These are phyloP conservation scores for Silurus lanzhouensis DNA, from an alignment of 2,797 vertebrate genomes.

Conservation along the genomic window DNA sequence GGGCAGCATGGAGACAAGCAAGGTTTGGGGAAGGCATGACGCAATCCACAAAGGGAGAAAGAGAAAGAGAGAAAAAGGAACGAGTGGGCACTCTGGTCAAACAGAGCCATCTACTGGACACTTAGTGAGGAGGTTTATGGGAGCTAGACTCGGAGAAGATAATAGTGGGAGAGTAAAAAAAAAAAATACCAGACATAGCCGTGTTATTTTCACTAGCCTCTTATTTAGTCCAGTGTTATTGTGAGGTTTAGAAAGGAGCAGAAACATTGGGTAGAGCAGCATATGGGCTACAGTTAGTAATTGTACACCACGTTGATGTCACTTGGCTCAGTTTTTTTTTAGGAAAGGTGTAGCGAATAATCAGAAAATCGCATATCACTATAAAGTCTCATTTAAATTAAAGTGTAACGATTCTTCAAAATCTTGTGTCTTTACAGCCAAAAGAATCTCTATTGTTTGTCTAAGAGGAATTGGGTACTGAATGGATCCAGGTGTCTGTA, in stretches of 20 bases:
- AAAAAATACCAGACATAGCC: background rate
- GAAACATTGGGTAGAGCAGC: background rate
- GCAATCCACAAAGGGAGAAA: conserved; percentile 37
- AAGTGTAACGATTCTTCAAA: background rate
- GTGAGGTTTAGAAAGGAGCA: background rate
- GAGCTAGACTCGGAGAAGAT: background rate
- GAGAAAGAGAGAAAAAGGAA: conserved; percentile 16
- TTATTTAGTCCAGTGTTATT: background rate
- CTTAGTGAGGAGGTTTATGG: background rate
- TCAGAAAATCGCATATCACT: background rate
- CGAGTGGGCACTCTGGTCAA: conserved; percentile 44
- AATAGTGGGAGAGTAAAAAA: background rate
- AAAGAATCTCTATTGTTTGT: background rate
- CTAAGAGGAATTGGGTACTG: background rate
- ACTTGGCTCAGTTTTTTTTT: background rate
- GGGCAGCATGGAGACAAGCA: conserved; percentile 43
- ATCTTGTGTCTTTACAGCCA: background rate
- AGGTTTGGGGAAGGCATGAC: conserved; percentile 44
- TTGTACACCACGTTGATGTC: background rate
- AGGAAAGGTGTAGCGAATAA: background rate
- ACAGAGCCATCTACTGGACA: conserved; percentile 67
- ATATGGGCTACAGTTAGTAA: background rate
- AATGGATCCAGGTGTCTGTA: background rate
- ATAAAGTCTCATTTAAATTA: background rate
- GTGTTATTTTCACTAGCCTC: background rate